Conservation (phyloP, 2,888 invertebrate genomes). For the Plebejus melissa region DNA sequence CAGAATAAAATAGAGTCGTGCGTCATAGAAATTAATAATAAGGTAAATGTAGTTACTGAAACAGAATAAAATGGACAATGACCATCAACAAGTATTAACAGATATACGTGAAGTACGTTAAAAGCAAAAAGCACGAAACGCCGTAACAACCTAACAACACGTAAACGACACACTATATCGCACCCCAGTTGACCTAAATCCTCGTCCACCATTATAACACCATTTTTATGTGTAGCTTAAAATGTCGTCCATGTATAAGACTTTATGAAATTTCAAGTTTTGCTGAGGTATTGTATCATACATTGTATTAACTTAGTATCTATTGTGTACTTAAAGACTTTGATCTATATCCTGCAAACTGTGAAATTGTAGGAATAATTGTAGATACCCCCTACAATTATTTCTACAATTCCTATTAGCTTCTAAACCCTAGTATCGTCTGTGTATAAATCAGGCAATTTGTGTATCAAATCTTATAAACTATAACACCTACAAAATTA, state of each 20-base stretch:
- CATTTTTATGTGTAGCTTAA: conserved; percentile 1
- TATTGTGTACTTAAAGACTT: background rate
- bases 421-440: no score
- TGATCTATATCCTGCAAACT: no score
- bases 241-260: background rate
- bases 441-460: no score
- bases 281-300: background rate
- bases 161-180: conserved; percentile 25
- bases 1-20: background rate
- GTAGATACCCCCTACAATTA: no score
- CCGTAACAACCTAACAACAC: conserved; percentile 8
- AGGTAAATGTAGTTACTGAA: background rate
- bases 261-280: background rate
- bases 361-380: no score
- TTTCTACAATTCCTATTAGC: no score
- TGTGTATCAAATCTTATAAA: no score
- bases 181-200: conserved; percentile 26
- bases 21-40: no score
- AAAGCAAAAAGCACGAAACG: conserved; percentile 21
- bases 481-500: no score
- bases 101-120: background rate
- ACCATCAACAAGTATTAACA: conserved; percentile 7
- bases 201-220: background rate
- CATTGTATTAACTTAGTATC: background rate
- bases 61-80: conserved; percentile 1